Percentiles rank a stretch among this genome's conserved stretches.
phyloP scores from a whole-genome alignment of 2,797 vertebrate species.

The Pipistrellus pipistrellus region DNA sequence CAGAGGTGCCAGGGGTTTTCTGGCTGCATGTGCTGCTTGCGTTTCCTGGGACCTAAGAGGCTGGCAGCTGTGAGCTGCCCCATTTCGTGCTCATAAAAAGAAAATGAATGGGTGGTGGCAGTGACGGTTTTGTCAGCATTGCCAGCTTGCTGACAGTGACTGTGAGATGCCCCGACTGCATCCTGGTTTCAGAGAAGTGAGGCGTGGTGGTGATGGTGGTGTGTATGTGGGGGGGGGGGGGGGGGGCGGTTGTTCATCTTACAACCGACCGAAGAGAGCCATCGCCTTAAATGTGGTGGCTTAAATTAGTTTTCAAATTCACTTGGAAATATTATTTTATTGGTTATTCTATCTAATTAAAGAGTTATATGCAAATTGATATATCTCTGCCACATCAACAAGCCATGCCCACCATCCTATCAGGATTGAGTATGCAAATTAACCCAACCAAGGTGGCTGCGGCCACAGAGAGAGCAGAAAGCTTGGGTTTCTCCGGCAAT shows the following conservation, averaged over 20 bases:
- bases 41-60: accelerated
- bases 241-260: not conserved
- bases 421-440: too few species aligned
- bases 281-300: not conserved
- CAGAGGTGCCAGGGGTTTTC: not conserved
- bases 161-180: accelerated
- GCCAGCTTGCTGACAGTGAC: not conserved
- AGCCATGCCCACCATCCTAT: too few species aligned
- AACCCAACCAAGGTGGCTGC: too few species aligned
- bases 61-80: too few species aligned
- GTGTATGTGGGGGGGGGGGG: too few species aligned
- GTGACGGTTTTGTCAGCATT: not conserved
- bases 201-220: too few species aligned
- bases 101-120: not conserved
- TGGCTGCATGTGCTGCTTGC: accelerated
- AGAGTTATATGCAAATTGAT: too few species aligned
- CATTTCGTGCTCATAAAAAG: not conserved
- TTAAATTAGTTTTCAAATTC: not conserved
- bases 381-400: too few species aligned
- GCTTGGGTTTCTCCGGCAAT: too few species aligned
- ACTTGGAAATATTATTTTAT: not conserved
- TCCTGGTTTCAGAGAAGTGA: not conserved
- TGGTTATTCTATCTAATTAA: not conserved
- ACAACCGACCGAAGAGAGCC: not conserved
- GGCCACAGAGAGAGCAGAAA: too few species aligned